Base-by-base conservation (phyloP, 2,888 invertebrate genomes). In the Zeuzera pyrina region DNA sequence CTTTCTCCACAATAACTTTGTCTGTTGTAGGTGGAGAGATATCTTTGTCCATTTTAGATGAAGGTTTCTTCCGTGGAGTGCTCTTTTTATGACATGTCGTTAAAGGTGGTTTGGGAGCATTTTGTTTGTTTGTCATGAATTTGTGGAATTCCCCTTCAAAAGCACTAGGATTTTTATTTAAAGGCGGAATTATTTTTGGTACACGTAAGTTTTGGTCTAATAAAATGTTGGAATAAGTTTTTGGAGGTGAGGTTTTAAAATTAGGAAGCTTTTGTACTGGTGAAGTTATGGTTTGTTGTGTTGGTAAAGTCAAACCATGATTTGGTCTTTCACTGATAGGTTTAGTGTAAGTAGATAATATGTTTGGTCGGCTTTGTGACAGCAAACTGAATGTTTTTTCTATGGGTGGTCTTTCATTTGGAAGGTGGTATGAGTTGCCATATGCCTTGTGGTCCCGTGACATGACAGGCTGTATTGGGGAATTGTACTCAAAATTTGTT, bases 61-160 rank as follows among this genome's bases (percentile, higher is more conserved):
- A 7, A 4, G 26, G 11, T 6, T 22, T 13, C 10, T 1, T 45
- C 37, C 1, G 15, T 35, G n/a, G n/a, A n/a, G n/a, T n/a, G n/a
- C n/a, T n/a, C n/a, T 15, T 37, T 45, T 1, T 29, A 12, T 28
- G 21, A 12, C 19, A 2, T 23, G 4, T 15, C 27, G 28, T 15
- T 16, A 40, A 39, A 2, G 42, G 26, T 7, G 14, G 1, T 40
- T 27, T 12, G 14, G 37, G 26, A 12, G 7, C 29, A 21, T 19
- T 33, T 22, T 38, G 34, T 36, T 43, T 49, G 3, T 33, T 41
- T 0, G 46, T 34, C 74, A 79, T 77, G 32, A 83, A 83, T 39
- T 76, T 79, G 31, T 72, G 62, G 40, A 78, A 83, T 41, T 81
- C 83, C 0, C 63, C 60, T 38, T 74, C 67, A 29, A 78, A 83